Percentiles rank a stretch among this genome's conserved stretches.
phyloP scores from a whole-genome alignment of 2,797 vertebrate genomes.

The Carapus acus region DNA sequence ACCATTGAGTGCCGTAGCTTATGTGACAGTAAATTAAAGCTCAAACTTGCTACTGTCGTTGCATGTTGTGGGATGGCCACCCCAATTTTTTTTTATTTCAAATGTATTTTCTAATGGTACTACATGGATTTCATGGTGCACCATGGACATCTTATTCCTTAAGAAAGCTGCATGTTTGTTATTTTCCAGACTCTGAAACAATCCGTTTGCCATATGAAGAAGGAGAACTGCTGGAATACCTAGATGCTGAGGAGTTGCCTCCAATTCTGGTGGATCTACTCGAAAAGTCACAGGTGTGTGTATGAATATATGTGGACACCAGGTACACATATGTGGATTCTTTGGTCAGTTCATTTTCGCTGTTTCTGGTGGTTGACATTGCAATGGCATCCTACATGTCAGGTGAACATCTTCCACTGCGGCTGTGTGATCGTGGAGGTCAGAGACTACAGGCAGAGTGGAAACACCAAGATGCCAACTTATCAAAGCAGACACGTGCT shows the following conservation, averaged over 20 bases:
- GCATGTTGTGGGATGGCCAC: no score
- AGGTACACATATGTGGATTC: no score
- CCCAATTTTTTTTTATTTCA: no score
- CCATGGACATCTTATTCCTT: neutral
- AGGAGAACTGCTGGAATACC: slow-evolving; percentile 92
- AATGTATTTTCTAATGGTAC: no score
- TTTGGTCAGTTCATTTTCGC: no score
- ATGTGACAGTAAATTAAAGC: no score
- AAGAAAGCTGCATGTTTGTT: no score
- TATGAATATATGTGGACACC: neutral
- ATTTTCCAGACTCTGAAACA: slow-evolving; percentile 89
- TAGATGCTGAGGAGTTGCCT: slow-evolving; percentile 95
- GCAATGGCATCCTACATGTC: slow-evolving; percentile 18
- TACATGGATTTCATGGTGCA: neutral
- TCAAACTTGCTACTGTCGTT: no score
- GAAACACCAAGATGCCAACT: slow-evolving; percentile 87
- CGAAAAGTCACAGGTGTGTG: slow-evolving; percentile 94
- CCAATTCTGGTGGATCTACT: slow-evolving; percentile 97
- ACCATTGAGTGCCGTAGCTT: no score
- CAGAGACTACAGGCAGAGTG: slow-evolving; percentile 93
- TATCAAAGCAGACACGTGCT: slow-evolving; percentile 94
- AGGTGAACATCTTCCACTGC: slow-evolving; percentile 99
- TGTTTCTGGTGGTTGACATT: slow-evolving; percentile 1
- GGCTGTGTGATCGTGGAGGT: slow-evolving; percentile 97
- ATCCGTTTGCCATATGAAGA: slow-evolving; percentile 97